Conservation (phyloP, 2,113 vertebrate species). For the Phodopus roborovskii region DNA sequence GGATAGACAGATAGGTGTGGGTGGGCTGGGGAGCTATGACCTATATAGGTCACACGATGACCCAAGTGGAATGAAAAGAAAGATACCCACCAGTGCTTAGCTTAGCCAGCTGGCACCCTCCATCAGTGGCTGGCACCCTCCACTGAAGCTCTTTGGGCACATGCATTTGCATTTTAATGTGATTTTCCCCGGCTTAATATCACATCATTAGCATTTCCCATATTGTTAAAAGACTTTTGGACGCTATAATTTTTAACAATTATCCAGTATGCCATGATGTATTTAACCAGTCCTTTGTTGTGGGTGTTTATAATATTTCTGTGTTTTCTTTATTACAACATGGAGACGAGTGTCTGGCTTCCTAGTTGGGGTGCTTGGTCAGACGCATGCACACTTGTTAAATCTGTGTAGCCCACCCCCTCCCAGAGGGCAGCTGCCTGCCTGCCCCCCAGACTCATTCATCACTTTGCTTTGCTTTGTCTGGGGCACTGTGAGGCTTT, state of each 20-base stretch:
- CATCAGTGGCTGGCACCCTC: neutral
- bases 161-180: constrained; percentile 70
- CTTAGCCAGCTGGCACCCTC: neutral
- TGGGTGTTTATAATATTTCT: neutral
- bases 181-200: constrained; percentile 54
- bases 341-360: neutral
- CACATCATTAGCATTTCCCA: constrained; percentile 33
- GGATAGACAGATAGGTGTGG: neutral
- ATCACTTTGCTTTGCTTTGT: neutral
- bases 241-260: constrained; percentile 58
- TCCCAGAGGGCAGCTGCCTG: neutral
- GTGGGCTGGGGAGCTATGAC: neutral
- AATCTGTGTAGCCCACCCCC: neutral
- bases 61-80: neutral
- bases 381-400: accelerated
- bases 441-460: neutral
- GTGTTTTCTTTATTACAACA: neutral
- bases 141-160: neutral
- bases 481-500: neutral
- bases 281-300: constrained; percentile 29
- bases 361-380: neutral
- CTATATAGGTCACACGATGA: neutral
- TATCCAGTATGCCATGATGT: neutral
- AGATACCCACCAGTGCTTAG: neutral
- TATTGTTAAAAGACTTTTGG: constrained; percentile 50